phyloP scores from a whole-genome alignment of 2,113 vertebrate species.

The Engraulis encrasicolus region DNA sequence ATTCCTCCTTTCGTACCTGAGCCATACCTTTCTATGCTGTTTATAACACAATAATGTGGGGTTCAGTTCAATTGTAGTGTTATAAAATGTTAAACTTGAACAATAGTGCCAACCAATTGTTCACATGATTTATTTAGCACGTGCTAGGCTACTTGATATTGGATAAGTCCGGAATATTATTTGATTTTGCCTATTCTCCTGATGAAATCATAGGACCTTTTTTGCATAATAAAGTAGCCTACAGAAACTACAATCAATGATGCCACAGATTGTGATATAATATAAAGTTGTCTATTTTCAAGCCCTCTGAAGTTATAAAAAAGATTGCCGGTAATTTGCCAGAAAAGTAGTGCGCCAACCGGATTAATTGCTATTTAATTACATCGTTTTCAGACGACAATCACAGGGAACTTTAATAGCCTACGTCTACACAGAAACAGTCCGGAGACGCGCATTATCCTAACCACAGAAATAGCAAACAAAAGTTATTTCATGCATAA shows the following conservation, averaged over 20 bases:
- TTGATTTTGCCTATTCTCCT: neutral
- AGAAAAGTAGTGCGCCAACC: neutral
- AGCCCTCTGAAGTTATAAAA: neutral
- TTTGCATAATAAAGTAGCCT: no score
- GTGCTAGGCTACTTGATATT: neutral
- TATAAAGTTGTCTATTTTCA: neutral
- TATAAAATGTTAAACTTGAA: neutral
- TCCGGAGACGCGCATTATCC: neutral
- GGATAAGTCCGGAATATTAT: neutral
- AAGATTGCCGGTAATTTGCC: neutral
- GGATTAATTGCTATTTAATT: neutral
- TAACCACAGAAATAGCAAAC: neutral
- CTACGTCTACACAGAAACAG: neutral
- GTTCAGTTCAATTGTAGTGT: neutral
- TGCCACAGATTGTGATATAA: neutral
- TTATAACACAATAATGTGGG: neutral
- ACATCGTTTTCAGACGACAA: neutral
- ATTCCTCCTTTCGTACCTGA: neutral
- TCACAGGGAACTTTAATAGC: neutral
- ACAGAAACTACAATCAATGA: neutral
- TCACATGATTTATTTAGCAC: neutral
- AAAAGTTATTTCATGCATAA: neutral
- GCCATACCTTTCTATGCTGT: neutral
- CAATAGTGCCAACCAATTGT: neutral
- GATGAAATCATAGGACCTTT: no score